phyloP scores from a whole-genome alignment of 1,140 invertebrate species.

The Meloidogyne hapla region DNA sequence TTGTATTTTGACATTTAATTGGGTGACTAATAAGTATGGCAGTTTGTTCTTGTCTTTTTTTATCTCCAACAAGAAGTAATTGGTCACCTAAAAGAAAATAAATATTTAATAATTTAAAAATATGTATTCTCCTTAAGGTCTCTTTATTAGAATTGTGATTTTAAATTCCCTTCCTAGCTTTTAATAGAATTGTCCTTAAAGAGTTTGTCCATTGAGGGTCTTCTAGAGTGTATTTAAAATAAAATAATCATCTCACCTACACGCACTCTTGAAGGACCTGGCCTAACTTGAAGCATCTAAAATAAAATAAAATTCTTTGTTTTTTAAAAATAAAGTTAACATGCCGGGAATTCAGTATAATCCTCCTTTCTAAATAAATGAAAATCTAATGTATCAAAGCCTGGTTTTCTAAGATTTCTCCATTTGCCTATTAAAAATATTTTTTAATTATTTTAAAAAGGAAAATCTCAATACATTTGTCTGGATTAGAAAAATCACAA shows the following conservation, averaged over 20 bases:
- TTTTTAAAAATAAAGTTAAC: too few species aligned
- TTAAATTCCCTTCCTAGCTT: too few species aligned
- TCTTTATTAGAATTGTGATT: too few species aligned
- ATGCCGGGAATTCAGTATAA: slow-evolving; percentile 54
- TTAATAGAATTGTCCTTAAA: too few species aligned
- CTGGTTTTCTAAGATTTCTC: slow-evolving; percentile 46
- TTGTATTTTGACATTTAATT: slow-evolving; percentile 42
- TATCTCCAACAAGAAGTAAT: slow-evolving; percentile 55
- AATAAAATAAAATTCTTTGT: too few species aligned
- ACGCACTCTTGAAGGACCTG: slow-evolving; percentile 57
- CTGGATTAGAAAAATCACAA: slow-evolving; percentile 54
- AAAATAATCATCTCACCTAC: slow-evolving; percentile 26
- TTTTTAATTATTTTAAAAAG: neutral
- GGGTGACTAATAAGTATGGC: slow-evolving; percentile 53
- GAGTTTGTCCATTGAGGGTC: too few species aligned
- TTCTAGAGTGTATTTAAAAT: neutral
- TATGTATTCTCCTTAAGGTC: too few species aligned
- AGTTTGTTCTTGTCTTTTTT: slow-evolving; percentile 48
- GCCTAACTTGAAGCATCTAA: slow-evolving; percentile 49
- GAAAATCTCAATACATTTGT: slow-evolving; percentile 33
- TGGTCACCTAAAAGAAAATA: slow-evolving; percentile 43
- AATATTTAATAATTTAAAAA: too few species aligned
- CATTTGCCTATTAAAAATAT: slow-evolving; percentile 36
- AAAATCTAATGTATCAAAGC: slow-evolving; percentile 55
- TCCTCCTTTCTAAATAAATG: slow-evolving; percentile 59